Evolutionary conservation across 2,113 vertebrate genomes (phyloP).

Genomic region (Penelope pileata): DNA sequence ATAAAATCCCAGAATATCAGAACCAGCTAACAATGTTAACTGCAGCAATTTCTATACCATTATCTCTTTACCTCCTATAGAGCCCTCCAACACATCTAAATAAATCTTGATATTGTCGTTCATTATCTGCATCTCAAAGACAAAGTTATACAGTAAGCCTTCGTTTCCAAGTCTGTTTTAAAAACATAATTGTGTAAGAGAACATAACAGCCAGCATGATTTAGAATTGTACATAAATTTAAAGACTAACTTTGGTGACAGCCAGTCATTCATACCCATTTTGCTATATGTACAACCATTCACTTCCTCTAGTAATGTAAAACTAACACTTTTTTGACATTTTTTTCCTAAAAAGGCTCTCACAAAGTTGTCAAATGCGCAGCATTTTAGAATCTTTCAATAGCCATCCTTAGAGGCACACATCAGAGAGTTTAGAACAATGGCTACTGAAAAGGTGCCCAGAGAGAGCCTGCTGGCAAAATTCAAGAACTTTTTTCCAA

Average conservation of each 20-base stretch:
- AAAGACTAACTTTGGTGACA: background rate
- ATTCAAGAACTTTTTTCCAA: background rate
- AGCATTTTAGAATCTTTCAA: background rate
- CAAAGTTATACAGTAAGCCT: background rate
- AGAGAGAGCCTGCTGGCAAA: accelerated
- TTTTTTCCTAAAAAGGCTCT: background rate
- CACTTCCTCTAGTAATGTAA: background rate
- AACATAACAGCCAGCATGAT: background rate
- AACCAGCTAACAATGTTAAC: background rate
- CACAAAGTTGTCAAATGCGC: background rate
- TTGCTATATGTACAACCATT: background rate
- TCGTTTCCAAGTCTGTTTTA: background rate
- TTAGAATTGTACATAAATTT: background rate
- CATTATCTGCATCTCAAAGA: background rate
- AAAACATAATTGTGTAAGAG: background rate
- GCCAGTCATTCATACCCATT: background rate
- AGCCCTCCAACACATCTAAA: background rate
- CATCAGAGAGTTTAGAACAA: background rate
- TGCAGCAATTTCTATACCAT: background rate
- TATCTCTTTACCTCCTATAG: background rate
- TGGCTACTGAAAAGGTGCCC: background rate
- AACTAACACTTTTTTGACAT: background rate
- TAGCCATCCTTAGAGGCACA: background rate
- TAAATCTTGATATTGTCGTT: background rate
- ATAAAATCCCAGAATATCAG: background rate